Conservation (phyloP, 2,797 vertebrate species). For the Lerista edwardsae region DNA sequence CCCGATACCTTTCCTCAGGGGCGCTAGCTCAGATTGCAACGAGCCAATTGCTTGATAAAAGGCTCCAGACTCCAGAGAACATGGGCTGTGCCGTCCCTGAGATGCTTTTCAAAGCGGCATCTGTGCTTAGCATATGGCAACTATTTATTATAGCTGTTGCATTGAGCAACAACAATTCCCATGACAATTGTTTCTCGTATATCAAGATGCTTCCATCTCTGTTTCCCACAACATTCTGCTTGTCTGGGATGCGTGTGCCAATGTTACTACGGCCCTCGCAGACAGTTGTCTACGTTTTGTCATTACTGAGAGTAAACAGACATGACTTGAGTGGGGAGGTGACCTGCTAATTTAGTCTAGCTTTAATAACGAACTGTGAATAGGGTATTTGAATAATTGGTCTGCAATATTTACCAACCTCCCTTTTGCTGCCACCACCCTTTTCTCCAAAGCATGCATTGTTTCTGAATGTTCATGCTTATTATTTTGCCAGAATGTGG, state of each 20-base stretch:
- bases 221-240: constrained; percentile 79
- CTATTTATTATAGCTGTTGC: constrained; percentile 81
- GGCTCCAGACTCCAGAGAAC: constrained; percentile 66
- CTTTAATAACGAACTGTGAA: constrained; percentile 70
- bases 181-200: constrained; percentile 79
- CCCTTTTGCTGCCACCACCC: constrained; percentile 46
- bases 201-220: constrained; percentile 76
- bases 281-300: constrained; percentile 77
- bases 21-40: constrained; percentile 60
- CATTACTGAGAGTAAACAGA: constrained; percentile 79
- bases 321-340: constrained; percentile 75
- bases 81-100: constrained; percentile 66
- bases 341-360: constrained; percentile 76
- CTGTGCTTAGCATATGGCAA: constrained; percentile 82
- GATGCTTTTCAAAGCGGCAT: constrained; percentile 78
- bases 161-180: constrained; percentile 80
- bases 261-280: constrained; percentile 71
- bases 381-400: constrained; percentile 73
- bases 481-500: constrained; percentile 51
- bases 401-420: constrained; percentile 72
- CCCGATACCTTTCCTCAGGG: constrained; percentile 55
- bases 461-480: constrained; percentile 64
- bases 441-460: constrained; percentile 57
- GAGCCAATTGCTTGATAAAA: constrained; percentile 62
- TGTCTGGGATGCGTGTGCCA: constrained; percentile 75